Evolutionary conservation across 2,113 vertebrate species (phyloP).

Genomic region (Scophthalmus maximus): DNA sequence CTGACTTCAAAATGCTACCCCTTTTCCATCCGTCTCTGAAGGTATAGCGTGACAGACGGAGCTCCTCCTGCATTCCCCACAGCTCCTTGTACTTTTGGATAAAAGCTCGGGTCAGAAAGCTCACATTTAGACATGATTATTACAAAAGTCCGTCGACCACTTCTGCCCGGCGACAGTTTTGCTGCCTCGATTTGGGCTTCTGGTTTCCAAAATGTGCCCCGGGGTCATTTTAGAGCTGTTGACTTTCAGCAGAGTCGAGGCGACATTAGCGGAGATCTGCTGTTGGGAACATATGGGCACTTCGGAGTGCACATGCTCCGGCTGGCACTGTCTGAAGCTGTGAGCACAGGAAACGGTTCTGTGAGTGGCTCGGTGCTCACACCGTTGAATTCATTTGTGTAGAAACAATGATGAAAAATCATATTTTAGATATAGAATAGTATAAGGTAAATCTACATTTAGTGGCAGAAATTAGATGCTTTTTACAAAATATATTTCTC

Average conservation of each 20-base stretch:
- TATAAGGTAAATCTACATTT: neutral
- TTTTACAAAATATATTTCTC: neutral
- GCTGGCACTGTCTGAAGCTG: conserved; percentile 7
- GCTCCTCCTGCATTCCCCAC: conserved; percentile 24
- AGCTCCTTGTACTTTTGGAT: conserved; percentile 51
- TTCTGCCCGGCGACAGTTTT: conserved; percentile 44
- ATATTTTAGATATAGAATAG: too few relatives aligned
- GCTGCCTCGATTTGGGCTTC: conserved; percentile 33
- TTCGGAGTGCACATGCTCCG: conserved; percentile 28
- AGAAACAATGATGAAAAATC: neutral
- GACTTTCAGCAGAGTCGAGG: conserved; percentile 63
- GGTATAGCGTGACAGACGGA: conserved; percentile 27
- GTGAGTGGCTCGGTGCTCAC: neutral
- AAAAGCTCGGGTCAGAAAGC: conserved; percentile 66
- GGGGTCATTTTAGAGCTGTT: conserved; percentile 52
- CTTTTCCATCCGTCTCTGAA: conserved; percentile 48
- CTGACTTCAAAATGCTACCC: conserved; percentile 72
- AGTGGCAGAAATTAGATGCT: neutral
- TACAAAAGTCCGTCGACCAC: conserved; percentile 54
- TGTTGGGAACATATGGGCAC: conserved; percentile 38
- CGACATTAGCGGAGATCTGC: conserved; percentile 47
- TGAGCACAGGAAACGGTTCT: conserved; percentile 13
- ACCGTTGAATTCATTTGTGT: neutral
- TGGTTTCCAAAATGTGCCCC: conserved; percentile 40
- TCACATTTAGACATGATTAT: conserved; percentile 72